Percentiles rank a stretch among this genome's conserved stretches.
phyloP scores from a whole-genome alignment of 2,888 invertebrate genomes.

The Scaptomyza parva region DNA sequence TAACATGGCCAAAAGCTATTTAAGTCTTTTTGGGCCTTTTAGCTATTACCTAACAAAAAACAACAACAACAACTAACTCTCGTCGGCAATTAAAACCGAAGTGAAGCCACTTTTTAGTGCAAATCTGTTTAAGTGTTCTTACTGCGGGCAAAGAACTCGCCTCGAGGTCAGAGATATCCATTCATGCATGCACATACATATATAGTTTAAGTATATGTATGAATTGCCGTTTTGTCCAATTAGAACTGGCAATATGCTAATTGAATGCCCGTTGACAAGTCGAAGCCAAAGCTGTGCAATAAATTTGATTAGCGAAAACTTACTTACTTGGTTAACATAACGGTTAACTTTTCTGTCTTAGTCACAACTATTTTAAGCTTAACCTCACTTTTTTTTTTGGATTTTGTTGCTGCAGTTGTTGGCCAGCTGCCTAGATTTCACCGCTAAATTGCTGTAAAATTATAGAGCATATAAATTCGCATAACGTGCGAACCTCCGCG shows the following conservation, averaged over 20 bases:
- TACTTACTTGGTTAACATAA: constrained; percentile 23
- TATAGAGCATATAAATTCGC: constrained; percentile 16
- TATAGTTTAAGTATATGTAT: constrained; percentile 35
- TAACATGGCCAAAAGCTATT: constrained; percentile 57
- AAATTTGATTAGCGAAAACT: constrained; percentile 26
- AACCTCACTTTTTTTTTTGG: background rate
- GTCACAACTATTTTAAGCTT: constrained; percentile 4
- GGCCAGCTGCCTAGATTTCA: constrained; percentile 23
- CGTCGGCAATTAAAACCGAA: constrained; percentile 48
- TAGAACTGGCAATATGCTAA: constrained; percentile 36
- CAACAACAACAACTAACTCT: constrained; percentile 39
- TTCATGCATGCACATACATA: too few species aligned
- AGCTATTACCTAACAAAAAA: constrained; percentile 57
- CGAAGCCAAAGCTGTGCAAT: constrained; percentile 11
- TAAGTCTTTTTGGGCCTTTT: constrained; percentile 42
- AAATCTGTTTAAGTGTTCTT: constrained; percentile 41
- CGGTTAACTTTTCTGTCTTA: constrained; percentile 1
- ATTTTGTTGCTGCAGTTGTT: too few species aligned
- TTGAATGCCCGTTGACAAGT: constrained; percentile 28
- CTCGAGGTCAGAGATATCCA: background rate
- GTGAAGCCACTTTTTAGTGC: background rate
- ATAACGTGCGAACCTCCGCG: background rate
- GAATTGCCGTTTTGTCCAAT: constrained; percentile 32
- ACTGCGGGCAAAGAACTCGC: constrained; percentile 41
- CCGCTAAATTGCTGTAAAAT: constrained; percentile 24